Conservation (phyloP, 2,888 invertebrate species). For the Apamea epomidion region DNA sequence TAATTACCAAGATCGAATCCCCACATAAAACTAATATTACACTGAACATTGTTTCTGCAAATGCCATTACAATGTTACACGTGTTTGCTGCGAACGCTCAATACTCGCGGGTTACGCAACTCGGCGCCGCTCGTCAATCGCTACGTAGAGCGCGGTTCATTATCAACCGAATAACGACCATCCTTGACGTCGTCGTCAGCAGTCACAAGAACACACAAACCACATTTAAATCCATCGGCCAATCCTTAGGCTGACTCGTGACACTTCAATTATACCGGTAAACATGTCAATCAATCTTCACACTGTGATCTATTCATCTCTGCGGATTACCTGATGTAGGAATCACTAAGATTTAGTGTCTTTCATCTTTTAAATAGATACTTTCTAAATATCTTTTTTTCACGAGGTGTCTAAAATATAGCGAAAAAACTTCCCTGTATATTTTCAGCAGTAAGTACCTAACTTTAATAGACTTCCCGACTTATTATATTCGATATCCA, state of each 20-base stretch:
- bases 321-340: constrained; percentile 38
- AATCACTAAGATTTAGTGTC: constrained; percentile 30
- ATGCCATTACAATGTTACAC: constrained; percentile 37
- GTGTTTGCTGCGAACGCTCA: constrained; percentile 26
- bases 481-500: neutral
- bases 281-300: constrained; percentile 84
- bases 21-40: constrained; percentile 28
- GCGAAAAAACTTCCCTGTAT: neutral
- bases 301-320: constrained; percentile 70
- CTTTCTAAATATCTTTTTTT: neutral
- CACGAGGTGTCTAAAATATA: neutral
- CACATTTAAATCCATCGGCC: constrained; percentile 79
- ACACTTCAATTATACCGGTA: constrained; percentile 83
- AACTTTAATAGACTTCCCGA: neutral
- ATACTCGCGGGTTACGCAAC: constrained; percentile 47
- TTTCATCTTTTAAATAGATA: neutral
- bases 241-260: constrained; percentile 78
- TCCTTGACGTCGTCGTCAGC: constrained; percentile 69
- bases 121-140: constrained; percentile 50
- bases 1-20: neutral
- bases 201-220: constrained; percentile 75
- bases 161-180: constrained; percentile 72
- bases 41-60: constrained; percentile 38
- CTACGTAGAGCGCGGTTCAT: constrained; percentile 66
- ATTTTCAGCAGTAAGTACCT: neutral